Evolutionary conservation across 2,888 invertebrate genomes (phyloP), one percentile per base, ranked within the genome.

Genomic region (Dryobota labecula): DNA sequence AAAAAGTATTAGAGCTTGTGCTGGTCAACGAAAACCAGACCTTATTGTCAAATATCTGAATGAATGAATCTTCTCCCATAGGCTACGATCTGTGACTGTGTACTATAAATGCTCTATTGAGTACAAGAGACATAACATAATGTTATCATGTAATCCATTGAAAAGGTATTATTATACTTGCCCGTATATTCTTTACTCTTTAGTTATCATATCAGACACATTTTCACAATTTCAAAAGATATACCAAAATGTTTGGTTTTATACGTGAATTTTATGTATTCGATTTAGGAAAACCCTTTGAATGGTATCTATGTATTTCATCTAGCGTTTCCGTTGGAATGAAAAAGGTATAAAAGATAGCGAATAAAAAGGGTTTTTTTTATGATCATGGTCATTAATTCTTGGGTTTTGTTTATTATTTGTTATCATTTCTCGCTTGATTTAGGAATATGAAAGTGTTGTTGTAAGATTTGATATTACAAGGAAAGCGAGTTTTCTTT

Each of bases 241-340:
- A 69, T 64, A 84, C 76, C 72, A 73, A 82, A 82, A 80, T 78
- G 71, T 78, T 86, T 78, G 70, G 72, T 74, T 82, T 76, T 73
- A 70, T 78, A 68, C 60, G 53, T 71, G 58, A 76, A 70, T 80
- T 84, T 74, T 84, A 84, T 79, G 74, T 72, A 79, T 86, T 84
- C 60, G 73, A 83, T 78, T 83, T 72, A 67, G 62, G 71, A 53
- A 71, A 73, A 83, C 72, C 76, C 73, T 85, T 85, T 82, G 70
- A 71, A 82, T 81, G 27, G 56, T 80, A 84, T 82, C 84, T 86
- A 76, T 79, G 33, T 80, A 33, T 86, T 84, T 80, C 82, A 86
- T 86, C 83, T 78, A 80, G 71, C 61, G 64, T 81, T 76, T 62
- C 69, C 63, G 56, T 73, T 69, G 57, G 64, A 77, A 78, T 78